Evolutionary conservation across 2,888 invertebrate species (phyloP).

Genomic region (Drosophila anceps): DNA sequence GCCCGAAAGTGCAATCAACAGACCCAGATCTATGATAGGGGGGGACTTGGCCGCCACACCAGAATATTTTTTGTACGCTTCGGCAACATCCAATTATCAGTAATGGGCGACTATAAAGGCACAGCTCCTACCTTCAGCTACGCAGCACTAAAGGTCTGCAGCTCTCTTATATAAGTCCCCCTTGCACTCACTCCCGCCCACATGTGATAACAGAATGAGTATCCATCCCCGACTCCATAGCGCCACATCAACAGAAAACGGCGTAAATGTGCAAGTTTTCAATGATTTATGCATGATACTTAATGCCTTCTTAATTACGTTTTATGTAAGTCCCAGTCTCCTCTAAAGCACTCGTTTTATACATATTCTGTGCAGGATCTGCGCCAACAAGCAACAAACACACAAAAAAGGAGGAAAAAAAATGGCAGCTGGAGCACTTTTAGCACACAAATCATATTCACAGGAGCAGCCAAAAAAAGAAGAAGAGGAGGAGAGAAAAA

Average conservation of each 20-base stretch:
- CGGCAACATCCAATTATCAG: constrained; percentile 37
- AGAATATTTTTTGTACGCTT: neutral
- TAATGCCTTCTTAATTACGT: constrained; percentile 82
- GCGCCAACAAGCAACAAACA: constrained; percentile 24
- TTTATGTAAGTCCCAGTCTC: constrained; percentile 58
- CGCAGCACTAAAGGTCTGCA: neutral
- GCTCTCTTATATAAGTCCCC: constrained; percentile 3
- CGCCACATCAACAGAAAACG: neutral
- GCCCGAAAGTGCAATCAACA: constrained; percentile 74
- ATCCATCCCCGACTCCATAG: neutral
- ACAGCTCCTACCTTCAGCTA: constrained; percentile 5
- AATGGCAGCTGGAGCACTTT: constrained; percentile 44
- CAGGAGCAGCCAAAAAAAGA: constrained; percentile 20
- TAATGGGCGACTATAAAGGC: constrained; percentile 31
- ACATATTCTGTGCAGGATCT: constrained; percentile 48
- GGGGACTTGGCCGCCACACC: constrained; percentile 44
- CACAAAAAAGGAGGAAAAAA: constrained; percentile 17
- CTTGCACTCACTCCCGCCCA: constrained; percentile 22
- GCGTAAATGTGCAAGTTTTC: constrained; percentile 54
- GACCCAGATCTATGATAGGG: constrained; percentile 67
- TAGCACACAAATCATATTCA: constrained; percentile 71
- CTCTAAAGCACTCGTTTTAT: constrained; percentile 39
- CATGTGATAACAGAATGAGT: constrained; percentile 38
- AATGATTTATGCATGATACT: constrained; percentile 78
- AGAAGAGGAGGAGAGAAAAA: constrained; percentile 20